A percentile compares a stretch with the other conserved stretches of the same genome.
phyloP scores from a whole-genome alignment of 2,113 vertebrate genomes.

The Lasiurus cinereus region DNA sequence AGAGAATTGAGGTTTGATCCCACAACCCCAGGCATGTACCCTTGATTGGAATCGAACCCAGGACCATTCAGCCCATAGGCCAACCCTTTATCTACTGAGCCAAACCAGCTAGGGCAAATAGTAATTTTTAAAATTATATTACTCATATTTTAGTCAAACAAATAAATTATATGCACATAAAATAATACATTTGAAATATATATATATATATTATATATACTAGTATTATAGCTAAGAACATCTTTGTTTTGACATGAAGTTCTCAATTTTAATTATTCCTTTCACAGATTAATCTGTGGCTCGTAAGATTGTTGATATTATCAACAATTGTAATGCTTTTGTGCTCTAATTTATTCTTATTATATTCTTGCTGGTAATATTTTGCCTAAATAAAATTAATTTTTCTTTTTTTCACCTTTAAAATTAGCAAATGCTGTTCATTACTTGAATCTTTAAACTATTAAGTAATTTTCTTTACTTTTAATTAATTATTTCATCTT shows the following conservation, averaged over 20 bases:
- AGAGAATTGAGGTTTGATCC: too few species aligned
- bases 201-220: background rate
- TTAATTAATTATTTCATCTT: background rate
- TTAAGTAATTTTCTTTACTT: background rate
- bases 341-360: background rate
- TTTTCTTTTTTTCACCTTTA: background rate
- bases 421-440: background rate
- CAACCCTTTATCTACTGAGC: too few species aligned
- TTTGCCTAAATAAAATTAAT: background rate
- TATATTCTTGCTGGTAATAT: background rate
- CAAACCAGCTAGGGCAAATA: too few species aligned
- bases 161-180: background rate
- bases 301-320: background rate
- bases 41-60: too few species aligned
- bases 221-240: background rate
- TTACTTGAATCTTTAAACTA: constrained; percentile 13
- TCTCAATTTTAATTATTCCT: background rate
- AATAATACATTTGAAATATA: background rate
- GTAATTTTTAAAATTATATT: background rate
- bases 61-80: too few species aligned
- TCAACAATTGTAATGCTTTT: background rate
- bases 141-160: background rate
- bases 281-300: background rate
- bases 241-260: background rate
- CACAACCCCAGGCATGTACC: too few species aligned